These are phyloP conservation scores for Oncorhynchus tshawytscha DNA, from an alignment of 2,113 vertebrate species.

Conservation along the genomic window DNA sequence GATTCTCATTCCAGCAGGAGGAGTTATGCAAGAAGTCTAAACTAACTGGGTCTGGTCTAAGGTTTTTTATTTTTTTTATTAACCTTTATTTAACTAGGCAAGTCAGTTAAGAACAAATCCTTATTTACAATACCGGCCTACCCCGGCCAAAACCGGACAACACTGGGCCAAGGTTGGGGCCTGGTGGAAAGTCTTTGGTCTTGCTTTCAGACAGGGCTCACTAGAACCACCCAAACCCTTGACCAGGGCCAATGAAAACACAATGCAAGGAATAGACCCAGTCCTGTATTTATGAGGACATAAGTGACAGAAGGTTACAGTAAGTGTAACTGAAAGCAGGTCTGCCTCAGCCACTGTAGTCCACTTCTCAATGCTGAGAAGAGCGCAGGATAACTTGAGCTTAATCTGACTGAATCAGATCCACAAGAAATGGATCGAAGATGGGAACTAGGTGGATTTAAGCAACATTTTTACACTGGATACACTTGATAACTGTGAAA, in stretches of 20 bases:
- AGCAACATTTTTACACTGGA: not conserved
- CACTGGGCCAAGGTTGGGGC: not conserved
- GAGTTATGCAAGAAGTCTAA: constrained; percentile 14
- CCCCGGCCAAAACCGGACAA: too few relatives aligned
- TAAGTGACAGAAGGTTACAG: constrained; percentile 25
- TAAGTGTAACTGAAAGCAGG: constrained; percentile 31
- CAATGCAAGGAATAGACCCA: constrained; percentile 28
- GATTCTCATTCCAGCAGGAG: constrained; percentile 22
- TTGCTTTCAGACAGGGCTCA: constrained; percentile 21
- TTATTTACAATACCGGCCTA: too few relatives aligned
- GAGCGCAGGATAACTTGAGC: constrained; percentile 8
- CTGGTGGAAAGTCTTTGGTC: constrained; percentile 35
- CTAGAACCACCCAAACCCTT: constrained; percentile 2
- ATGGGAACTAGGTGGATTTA: not conserved
- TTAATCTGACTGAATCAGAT: not conserved
- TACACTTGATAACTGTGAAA: not conserved
- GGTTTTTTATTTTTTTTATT: too few relatives aligned
- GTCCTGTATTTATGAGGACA: constrained; percentile 2
- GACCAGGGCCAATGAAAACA: too few relatives aligned
- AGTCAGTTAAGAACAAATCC: too few relatives aligned
- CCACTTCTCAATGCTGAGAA: constrained; percentile 19
- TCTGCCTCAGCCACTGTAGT: constrained; percentile 21
- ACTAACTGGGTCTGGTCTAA: not conserved
- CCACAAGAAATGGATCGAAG: not conserved
- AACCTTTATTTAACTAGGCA: too few relatives aligned